phyloP scores from a whole-genome alignment of 92 coral and sea anemone genomes.

The Porites divaricata region DNA sequence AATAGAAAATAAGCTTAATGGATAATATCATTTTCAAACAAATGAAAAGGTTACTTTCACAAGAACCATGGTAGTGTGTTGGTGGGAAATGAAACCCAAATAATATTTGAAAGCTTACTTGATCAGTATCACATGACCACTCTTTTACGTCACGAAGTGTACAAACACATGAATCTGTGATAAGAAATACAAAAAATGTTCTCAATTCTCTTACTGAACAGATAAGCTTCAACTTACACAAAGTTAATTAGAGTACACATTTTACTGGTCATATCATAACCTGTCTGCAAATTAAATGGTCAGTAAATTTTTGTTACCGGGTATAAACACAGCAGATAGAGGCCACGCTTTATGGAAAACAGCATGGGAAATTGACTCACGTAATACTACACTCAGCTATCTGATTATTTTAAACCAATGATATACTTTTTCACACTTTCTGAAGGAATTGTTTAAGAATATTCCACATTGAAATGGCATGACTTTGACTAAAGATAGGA shows the following conservation, averaged over 20 bases:
- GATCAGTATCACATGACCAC: conserved; percentile 1
- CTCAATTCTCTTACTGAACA: conserved; percentile 15
- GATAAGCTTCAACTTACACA: conserved; percentile 9
- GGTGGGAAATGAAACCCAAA: background rate
- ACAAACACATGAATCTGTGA: conserved; percentile 27
- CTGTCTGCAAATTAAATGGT: conserved; percentile 18
- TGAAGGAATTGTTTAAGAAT: conserved; percentile 47
- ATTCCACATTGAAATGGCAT: conserved; percentile 48
- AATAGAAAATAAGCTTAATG: conserved; percentile 22
- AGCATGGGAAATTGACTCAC: conserved; percentile 26
- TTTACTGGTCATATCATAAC: background rate
- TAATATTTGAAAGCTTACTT: background rate
- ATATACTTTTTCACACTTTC: conserved; percentile 31
- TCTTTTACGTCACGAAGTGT: background rate
- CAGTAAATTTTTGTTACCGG: conserved; percentile 19
- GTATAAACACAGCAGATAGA: conserved; percentile 21
- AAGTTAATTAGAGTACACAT: background rate
- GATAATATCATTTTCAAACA: conserved; percentile 23
- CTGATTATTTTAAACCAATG: conserved; percentile 9
- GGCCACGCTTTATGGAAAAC: conserved; percentile 18
- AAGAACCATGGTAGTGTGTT: too few relatives aligned
- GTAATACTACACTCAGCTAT: conserved; percentile 19
- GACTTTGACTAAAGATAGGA: conserved; percentile 53
- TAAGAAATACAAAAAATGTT: conserved; percentile 22
- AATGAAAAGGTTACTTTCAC: conserved; percentile 4